Conservation (phyloP, 2,888 invertebrate genomes). For the Hybos culiciformis region DNA sequence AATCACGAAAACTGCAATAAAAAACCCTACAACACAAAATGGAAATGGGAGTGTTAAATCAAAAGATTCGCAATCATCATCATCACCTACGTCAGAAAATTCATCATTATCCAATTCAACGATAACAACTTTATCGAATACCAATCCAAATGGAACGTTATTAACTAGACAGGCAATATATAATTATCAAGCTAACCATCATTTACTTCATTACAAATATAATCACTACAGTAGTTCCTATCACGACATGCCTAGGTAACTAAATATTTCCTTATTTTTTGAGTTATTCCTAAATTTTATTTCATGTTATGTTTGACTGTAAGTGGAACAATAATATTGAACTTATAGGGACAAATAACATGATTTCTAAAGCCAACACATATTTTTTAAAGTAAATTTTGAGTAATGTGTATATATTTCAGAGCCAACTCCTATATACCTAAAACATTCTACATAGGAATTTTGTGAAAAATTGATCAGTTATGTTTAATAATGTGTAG, state of each 20-base stretch:
- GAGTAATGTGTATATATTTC: no score
- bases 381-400: no score
- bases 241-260: slow-evolving; percentile 68
- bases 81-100: slow-evolving; percentile 20
- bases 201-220: slow-evolving; percentile 84
- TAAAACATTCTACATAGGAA: no score
- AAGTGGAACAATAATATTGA: no score
- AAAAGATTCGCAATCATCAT: background rate
- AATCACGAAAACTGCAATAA: slow-evolving; percentile 25
- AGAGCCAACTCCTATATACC: no score
- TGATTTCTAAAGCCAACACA: no score
- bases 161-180: slow-evolving; percentile 47
- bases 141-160: slow-evolving; percentile 38
- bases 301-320: no score
- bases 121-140: slow-evolving; percentile 18
- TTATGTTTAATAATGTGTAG: no score
- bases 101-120: slow-evolving; percentile 19
- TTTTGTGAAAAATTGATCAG: no score
- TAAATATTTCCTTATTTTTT: background rate
- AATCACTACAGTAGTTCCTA: slow-evolving; percentile 76
- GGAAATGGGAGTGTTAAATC: slow-evolving; percentile 10
- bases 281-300: background rate
- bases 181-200: slow-evolving; percentile 78
- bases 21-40: slow-evolving; percentile 24
- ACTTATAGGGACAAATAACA: no score